phyloP scores from a whole-genome alignment of 2,888 invertebrate species.

The Hyles lineata region DNA sequence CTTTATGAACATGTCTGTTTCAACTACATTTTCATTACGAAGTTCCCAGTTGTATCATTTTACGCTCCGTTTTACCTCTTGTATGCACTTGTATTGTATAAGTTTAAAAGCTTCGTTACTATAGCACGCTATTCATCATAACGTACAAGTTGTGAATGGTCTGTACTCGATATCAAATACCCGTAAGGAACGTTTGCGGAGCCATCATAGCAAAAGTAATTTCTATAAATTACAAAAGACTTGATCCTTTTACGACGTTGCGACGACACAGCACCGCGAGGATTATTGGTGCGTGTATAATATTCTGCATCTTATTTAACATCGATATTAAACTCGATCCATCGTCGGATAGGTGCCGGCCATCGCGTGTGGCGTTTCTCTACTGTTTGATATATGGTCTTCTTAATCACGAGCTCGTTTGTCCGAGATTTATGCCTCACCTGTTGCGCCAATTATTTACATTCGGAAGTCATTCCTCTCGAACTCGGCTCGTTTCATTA shows the following conservation, averaged over 20 bases:
- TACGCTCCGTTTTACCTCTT: not conserved
- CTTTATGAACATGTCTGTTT: not conserved
- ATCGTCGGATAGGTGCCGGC: conserved; percentile 57
- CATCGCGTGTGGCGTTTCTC: conserved; percentile 67
- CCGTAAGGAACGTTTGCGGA: conserved; percentile 13
- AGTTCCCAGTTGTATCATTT: not conserved
- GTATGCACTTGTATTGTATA: not conserved
- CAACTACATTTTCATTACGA: not conserved
- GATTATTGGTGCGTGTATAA: conserved; percentile 28
- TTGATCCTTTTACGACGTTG: conserved; percentile 18
- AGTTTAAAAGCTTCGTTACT: conserved; percentile 15
- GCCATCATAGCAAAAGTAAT: conserved; percentile 26
- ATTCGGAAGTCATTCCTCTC: conserved; percentile 72
- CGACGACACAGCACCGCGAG: conserved; percentile 21
- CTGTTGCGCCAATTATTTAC: conserved; percentile 82
- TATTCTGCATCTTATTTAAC: conserved; percentile 37
- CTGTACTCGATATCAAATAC: conserved; percentile 9
- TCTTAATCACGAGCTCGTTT: conserved; percentile 78
- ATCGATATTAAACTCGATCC: conserved; percentile 52
- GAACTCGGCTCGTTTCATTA: conserved; percentile 38
- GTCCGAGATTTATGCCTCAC: conserved; percentile 77
- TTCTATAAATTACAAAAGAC: conserved; percentile 24
- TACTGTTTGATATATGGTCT: conserved; percentile 72
- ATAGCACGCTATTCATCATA: conserved; percentile 14
- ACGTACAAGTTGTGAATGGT: not conserved